phyloP scores from a whole-genome alignment of 2,113 vertebrate genomes.

The Charadrius vociferus region DNA sequence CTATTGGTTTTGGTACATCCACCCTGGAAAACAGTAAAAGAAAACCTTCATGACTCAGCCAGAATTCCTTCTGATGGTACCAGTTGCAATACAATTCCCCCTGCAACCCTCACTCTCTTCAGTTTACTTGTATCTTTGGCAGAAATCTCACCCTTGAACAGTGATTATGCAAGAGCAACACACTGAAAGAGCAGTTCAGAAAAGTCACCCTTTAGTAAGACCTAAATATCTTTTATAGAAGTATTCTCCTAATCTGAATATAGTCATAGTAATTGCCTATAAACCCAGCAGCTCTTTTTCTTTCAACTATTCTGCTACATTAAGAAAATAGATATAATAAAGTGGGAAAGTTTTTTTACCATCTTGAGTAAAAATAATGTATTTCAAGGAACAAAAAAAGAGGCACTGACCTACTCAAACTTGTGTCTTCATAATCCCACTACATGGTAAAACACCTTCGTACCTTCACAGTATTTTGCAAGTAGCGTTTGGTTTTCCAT shows the following conservation, averaged over 20 bases:
- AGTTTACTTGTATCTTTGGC: background rate
- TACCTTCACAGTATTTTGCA: background rate
- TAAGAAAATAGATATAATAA: background rate
- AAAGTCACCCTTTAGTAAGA: background rate
- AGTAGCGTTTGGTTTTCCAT: background rate
- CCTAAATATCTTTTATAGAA: background rate
- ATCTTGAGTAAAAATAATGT: background rate
- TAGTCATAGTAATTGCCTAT: background rate
- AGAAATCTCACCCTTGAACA: background rate
- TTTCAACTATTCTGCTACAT: background rate
- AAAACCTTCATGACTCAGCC: background rate
- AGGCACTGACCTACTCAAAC: background rate
- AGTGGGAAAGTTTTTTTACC: background rate
- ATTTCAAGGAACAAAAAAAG: background rate
- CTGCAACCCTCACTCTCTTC: background rate
- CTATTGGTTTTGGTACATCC: background rate
- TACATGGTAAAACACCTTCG: background rate
- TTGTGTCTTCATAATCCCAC: background rate
- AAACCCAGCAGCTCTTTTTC: background rate
- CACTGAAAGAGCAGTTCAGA: background rate
- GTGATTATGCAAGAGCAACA: background rate
- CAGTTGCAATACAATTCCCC: background rate
- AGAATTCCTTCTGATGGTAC: background rate
- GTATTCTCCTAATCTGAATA: background rate
- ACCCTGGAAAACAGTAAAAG: background rate